Evolutionary conservation across 2,797 vertebrate genomes (phyloP).

Genomic region (Sardinella longiceps): DNA sequence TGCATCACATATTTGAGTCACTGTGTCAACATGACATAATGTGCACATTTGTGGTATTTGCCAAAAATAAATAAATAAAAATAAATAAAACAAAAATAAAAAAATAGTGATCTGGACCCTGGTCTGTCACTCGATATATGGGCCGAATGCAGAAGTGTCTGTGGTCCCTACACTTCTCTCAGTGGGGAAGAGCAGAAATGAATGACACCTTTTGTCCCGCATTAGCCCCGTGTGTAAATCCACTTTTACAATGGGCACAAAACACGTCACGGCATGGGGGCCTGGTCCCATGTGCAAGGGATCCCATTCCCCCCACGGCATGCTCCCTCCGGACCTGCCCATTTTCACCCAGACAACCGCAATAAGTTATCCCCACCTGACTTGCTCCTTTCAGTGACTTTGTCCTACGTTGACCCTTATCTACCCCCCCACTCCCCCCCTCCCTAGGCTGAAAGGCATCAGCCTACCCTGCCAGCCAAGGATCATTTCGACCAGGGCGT

Average conservation of each 20-base stretch:
- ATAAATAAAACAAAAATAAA: no score
- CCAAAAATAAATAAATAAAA: no score
- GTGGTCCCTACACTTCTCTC: not conserved
- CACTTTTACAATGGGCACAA: not conserved
- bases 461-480: not conserved
- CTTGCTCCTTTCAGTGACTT: not conserved
- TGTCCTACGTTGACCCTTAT: not conserved
- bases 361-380: not conserved
- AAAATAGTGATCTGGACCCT: no score
- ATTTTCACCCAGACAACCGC: not conserved
- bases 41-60: no score
- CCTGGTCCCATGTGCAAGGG: not conserved
- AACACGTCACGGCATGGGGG: not conserved
- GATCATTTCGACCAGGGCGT: not conserved
- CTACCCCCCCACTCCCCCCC: no score
- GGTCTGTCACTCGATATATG: no score
- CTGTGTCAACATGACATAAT: not conserved
- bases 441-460: not conserved
- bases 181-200: not conserved
- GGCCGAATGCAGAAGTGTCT: not conserved
- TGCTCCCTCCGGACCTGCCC: not conserved
- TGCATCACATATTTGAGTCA: not conserved
- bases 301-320: not conserved
- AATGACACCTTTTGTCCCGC: slow-evolving; percentile 17
- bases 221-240: not conserved